Base-by-base conservation (phyloP, 2,797 vertebrate species). In the Pogonophryne albipinna region DNA sequence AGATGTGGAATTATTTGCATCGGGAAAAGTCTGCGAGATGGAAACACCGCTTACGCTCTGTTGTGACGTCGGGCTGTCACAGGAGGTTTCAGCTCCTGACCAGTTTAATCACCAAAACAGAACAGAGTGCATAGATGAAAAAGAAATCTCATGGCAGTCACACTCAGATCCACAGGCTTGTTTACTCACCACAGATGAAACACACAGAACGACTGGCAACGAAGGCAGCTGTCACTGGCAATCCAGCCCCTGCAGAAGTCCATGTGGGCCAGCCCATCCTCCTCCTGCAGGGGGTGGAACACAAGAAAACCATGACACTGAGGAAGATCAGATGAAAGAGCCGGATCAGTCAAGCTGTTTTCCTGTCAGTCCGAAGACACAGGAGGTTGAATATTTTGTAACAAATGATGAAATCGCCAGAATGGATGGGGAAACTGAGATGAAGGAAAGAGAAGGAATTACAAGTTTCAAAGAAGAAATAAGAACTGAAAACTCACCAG, bases 1-100 rank as follows among this genome's bases (percentile, higher is more conserved):
- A 86, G 87, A 80, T 84, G 68, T 71, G 38, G 59, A 61, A 84
- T 86, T 84, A 83, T 74, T 76, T 80, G 60, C 67, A 81, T 85
- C 80, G 67, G 66, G 75, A 71, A 66, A 78, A 63, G 69, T 62
- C 47, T 59, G 58, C 3, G 20, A 62, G 23, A 58, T 27, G 53
- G 84, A 87, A 79, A 78, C 15, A 12, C 51, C 60, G 71, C 57
- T 47, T 70, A 23, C 46, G 2, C 66, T 72, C 55, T 38, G 53
- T 73, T 53, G 66, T 49, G 55, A 83, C 11, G 19, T 53, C 51
- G 51, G 16, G 50, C 47, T 31, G 0, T 57, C 66, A 50, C 67
- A 74, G 15, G 71, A 82, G 56, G 45, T 71, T 79, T 74, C 65
- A 61, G 59, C 58, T 56, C 59, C 62, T 2, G 13, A 66, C n/a